These are phyloP conservation scores for Hirundo rustica DNA, from an alignment of 2,797 vertebrate genomes.

Conservation along the genomic window DNA sequence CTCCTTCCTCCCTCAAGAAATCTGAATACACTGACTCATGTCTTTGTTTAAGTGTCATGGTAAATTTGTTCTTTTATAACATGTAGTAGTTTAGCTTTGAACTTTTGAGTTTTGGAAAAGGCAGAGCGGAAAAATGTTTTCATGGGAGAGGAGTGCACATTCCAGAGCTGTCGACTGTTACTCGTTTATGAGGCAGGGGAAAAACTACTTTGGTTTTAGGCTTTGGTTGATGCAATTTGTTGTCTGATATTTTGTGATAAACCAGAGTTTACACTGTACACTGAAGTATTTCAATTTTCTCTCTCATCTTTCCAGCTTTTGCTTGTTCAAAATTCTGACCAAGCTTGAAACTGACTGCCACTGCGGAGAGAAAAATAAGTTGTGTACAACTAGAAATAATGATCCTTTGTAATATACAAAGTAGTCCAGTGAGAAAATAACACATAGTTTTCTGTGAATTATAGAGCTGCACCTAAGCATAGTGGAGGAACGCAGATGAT, in stretches of 20 bases:
- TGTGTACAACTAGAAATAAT: not conserved
- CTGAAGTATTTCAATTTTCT: conserved; percentile 19
- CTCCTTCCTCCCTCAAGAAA: conserved; percentile 60
- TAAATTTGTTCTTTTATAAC: conserved; percentile 76
- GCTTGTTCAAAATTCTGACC: not conserved
- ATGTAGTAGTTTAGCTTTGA: conserved; percentile 76
- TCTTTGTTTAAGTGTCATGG: conserved; percentile 76
- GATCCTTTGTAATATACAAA: not conserved
- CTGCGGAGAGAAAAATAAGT: not conserved
- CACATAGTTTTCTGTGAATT: not conserved
- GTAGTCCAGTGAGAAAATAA: not conserved
- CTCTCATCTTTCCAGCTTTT: not conserved
- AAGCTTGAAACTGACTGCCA: not conserved
- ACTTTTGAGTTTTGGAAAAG: conserved; percentile 74
- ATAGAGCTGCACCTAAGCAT: not conserved
- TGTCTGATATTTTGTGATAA: conserved; percentile 48
- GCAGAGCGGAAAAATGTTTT: conserved; percentile 75
- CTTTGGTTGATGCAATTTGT: conserved; percentile 44
- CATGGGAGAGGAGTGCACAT: conserved; percentile 63
- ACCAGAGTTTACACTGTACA: conserved; percentile 12
- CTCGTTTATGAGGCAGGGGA: not conserved
- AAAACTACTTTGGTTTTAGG: conserved; percentile 10
- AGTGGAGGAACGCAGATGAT: not conserved
- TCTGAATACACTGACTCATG: conserved; percentile 72
- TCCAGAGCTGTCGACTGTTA: conserved; percentile 66